Conservation (phyloP, 64 coral and sea anemone species). For the Platygyra sinensis region DNA sequence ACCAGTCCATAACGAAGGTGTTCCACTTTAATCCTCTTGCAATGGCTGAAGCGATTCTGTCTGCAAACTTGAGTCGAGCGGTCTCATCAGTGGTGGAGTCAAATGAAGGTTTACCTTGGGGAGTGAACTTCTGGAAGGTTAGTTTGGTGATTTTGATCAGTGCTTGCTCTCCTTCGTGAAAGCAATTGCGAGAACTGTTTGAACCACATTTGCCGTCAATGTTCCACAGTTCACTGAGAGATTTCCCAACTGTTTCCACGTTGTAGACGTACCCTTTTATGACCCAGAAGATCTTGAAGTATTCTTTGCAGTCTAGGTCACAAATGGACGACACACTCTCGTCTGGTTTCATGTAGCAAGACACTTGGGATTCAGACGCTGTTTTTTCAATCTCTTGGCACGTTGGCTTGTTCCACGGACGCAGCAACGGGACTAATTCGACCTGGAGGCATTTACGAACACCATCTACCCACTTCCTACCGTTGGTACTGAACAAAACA, state of each 20-base stretch:
- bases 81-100: background rate
- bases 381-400: conserved; percentile 31
- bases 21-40: conserved; percentile 34
- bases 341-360: conserved; percentile 43
- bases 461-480: conserved; percentile 27
- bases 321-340: conserved; percentile 35
- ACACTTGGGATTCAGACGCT: conserved; percentile 35
- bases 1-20: conserved; percentile 46
- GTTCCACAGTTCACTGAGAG: conserved; percentile 38
- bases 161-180: background rate
- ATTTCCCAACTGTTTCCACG: conserved; percentile 21
- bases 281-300: conserved; percentile 32
- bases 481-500: background rate
- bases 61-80: background rate
- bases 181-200: no score
- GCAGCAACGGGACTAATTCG: conserved; percentile 49
- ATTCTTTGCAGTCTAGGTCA: conserved; percentile 28
- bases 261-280: conserved; percentile 15
- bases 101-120: no score
- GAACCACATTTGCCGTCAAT: background rate
- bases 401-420: conserved; percentile 21
- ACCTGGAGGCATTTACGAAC: conserved; percentile 62
- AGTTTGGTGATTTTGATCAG: no score
- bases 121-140: no score
- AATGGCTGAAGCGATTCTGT: conserved; percentile 42